phyloP scores from a whole-genome alignment of 2,888 invertebrate species.

The Saturnia pavonia region DNA sequence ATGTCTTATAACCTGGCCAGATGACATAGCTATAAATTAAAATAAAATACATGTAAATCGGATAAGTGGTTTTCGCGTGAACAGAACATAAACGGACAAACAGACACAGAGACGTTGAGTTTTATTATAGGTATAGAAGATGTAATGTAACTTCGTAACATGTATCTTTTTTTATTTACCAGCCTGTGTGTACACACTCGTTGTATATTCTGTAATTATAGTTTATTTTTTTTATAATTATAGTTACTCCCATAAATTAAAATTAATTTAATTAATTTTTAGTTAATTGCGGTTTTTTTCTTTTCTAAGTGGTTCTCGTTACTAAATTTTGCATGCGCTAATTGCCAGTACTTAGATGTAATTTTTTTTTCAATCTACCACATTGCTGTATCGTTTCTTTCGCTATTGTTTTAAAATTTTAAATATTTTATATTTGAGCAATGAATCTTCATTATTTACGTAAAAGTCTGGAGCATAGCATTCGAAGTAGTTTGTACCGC shows the following conservation, averaged over 20 bases:
- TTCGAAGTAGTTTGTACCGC: neutral
- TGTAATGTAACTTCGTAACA: conserved; percentile 5
- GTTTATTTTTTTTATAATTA: neutral
- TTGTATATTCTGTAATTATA: neutral
- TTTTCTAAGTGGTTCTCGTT: neutral
- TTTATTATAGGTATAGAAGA: no score
- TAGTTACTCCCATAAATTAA: neutral
- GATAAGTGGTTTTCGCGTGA: no score
- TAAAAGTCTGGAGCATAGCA: neutral
- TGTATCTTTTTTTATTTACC: conserved; percentile 6
- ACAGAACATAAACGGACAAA: no score
- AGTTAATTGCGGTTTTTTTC: neutral
- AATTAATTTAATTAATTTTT: neutral
- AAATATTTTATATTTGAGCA: neutral
- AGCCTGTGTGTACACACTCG: neutral
- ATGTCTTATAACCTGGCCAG: no score
- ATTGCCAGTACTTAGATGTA: neutral
- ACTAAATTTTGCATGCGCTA: neutral
- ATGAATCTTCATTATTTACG: neutral
- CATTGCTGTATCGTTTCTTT: no score
- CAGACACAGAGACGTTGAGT: no score
- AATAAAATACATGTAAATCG: no score
- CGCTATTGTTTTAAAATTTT: no score
- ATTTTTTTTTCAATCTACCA: neutral
- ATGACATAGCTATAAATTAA: no score